A percentile compares a stretch with the other conserved stretches of the same genome.
Evolutionary conservation across 2,113 vertebrate genomes (phyloP).

Genomic region (Propithecus coquereli): DNA sequence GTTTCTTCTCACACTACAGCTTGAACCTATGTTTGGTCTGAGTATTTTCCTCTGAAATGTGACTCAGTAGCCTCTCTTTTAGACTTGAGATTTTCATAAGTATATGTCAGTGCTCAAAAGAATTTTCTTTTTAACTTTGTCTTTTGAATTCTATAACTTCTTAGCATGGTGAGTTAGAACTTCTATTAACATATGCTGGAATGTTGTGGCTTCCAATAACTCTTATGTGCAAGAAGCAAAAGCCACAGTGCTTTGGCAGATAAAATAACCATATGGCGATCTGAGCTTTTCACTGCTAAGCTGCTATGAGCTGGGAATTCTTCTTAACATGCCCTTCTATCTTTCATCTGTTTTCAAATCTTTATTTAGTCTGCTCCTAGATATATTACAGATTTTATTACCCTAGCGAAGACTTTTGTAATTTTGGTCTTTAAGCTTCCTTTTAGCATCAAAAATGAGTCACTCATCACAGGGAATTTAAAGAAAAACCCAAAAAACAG

Average conservation of each 20-base stretch:
- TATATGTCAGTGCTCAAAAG: not conserved
- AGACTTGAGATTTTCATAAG: not conserved
- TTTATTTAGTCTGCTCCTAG: not conserved
- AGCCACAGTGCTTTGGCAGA: not conserved
- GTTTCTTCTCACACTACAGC: not conserved
- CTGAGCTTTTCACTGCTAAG: not conserved
- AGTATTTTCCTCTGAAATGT: not conserved
- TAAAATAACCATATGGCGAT: not conserved
- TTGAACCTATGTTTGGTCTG: not conserved
- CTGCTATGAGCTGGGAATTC: not conserved
- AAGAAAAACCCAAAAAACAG: slow-evolving; percentile 38
- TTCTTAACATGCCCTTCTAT: not conserved
- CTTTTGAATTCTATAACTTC: not conserved
- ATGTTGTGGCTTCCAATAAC: not conserved
- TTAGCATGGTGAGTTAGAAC: not conserved
- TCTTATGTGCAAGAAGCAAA: not conserved
- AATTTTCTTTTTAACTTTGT: not conserved
- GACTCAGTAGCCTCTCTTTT: not conserved
- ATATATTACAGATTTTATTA: not conserved
- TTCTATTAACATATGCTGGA: not conserved
- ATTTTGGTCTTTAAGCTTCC: not conserved
- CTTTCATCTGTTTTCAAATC: not conserved
- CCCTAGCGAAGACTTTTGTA: not conserved
- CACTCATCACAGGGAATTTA: slow-evolving; percentile 24
- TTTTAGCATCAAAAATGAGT: not conserved